Conservation (phyloP, 2,888 invertebrate genomes). For the Lissonota sp. region DNA sequence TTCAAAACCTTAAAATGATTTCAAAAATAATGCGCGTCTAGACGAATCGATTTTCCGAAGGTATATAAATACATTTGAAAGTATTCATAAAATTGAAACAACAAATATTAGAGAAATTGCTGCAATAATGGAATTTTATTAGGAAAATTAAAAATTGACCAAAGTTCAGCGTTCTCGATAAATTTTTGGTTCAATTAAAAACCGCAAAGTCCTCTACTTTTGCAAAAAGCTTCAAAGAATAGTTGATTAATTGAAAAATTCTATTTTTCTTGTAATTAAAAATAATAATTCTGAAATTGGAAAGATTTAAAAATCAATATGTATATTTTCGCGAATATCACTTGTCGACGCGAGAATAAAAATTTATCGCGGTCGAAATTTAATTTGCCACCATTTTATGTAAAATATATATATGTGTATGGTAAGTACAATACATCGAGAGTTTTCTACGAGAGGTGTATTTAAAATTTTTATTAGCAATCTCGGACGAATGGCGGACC, state of each 20-base stretch:
- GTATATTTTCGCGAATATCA: neutral
- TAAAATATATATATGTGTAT: conserved; percentile 22
- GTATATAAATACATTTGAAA: too few species aligned
- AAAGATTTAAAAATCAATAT: conserved; percentile 1
- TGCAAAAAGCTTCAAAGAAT: neutral
- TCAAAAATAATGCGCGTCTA: too few species aligned
- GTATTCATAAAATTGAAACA: too few species aligned
- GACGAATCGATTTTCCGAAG: too few species aligned
- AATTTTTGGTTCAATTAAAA: too few species aligned
- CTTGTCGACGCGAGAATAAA: neutral
- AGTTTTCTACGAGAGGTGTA: conserved; percentile 20
- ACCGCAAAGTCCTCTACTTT: too few species aligned
- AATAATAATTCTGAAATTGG: conserved; percentile 1
- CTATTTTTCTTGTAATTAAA: neutral
- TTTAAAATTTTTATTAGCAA: conserved; percentile 44
- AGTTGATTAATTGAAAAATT: too few species aligned
- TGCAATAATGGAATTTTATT: neutral
- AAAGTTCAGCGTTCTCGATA: neutral
- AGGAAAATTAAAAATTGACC: neutral
- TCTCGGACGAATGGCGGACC: conserved; percentile 22
- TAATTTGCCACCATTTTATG: conserved; percentile 17
- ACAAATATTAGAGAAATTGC: too few species aligned
- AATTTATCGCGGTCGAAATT: conserved; percentile 29
- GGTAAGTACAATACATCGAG: conserved; percentile 12
- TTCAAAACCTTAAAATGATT: too few species aligned